A percentile compares a stretch with the other conserved stretches of the same genome.
Conservation (phyloP, 2,888 invertebrate species). For the Malthinus flaveolus region DNA sequence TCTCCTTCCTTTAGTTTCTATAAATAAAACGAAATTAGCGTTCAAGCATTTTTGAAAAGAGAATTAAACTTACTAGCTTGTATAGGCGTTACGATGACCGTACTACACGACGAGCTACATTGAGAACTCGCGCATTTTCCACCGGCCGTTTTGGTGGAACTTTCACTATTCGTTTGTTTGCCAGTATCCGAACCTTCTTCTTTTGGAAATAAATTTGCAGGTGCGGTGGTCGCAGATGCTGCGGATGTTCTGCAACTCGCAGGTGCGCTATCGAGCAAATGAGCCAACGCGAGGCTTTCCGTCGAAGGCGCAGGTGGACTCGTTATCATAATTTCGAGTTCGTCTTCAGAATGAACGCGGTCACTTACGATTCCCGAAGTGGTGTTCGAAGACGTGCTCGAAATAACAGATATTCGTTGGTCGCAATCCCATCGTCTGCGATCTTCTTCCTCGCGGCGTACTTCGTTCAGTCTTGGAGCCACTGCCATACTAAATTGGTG, state of each 20-base stretch:
- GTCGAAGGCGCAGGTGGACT: conserved; percentile 84
- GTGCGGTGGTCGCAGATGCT: conserved; percentile 54
- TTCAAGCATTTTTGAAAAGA: conserved; percentile 11
- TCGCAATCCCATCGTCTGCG: conserved; percentile 56
- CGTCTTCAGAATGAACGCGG: conserved; percentile 92
- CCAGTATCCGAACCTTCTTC: conserved; percentile 45
- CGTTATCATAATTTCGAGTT: conserved; percentile 86
- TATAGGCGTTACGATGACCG: conserved; percentile 72
- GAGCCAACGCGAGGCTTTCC: conserved; percentile 80
- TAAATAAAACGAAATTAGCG: conserved; percentile 34
- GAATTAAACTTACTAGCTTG: conserved; percentile 50
- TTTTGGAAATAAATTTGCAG: conserved; percentile 53
- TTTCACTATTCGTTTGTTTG: conserved; percentile 59
- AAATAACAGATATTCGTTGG: conserved; percentile 66
- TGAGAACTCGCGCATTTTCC: conserved; percentile 76
- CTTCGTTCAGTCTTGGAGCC: conserved; percentile 81
- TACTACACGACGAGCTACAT: conserved; percentile 85
- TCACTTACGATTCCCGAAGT: conserved; percentile 97
- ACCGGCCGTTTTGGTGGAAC: conserved; percentile 58
- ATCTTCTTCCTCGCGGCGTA: conserved; percentile 81
- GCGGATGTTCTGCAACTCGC: conserved; percentile 63
- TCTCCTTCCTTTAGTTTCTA: conserved; percentile 60
- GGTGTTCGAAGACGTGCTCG: conserved; percentile 93
- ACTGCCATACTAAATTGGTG: conserved; percentile 96
- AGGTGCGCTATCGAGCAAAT: conserved; percentile 69